Evolutionary conservation across 2,888 invertebrate species (phyloP).

Genomic region (Bellardia bayeri): DNA sequence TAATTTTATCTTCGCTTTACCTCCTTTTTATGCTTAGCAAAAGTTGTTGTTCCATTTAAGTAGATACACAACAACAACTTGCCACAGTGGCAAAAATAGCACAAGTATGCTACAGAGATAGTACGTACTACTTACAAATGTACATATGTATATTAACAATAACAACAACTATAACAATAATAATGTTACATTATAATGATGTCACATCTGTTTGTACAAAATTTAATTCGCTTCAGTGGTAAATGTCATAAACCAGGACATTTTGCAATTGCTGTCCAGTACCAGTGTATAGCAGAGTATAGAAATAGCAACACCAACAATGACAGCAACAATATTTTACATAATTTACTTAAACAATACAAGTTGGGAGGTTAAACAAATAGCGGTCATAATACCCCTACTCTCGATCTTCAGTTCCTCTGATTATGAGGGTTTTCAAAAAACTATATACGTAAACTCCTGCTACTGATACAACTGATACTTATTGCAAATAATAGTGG

Average conservation of each 20-base stretch:
- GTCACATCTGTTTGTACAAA: constrained; percentile 70
- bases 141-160: constrained; percentile 8
- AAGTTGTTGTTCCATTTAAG: constrained; percentile 47
- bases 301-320: constrained; percentile 9
- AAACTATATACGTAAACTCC: not conserved
- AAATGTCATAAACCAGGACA: constrained; percentile 70
- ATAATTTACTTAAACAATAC: constrained; percentile 67
- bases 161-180: constrained; percentile 34
- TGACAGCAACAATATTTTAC: constrained; percentile 49
- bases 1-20: constrained; percentile 24
- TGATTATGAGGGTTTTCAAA: constrained; percentile 35
- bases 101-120: not conserved
- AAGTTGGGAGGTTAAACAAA: constrained; percentile 56
- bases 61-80: constrained; percentile 34
- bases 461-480: not conserved
- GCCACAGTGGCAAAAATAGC: constrained; percentile 40
- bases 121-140: not conserved
- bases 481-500: constrained; percentile 38
- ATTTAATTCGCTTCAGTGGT: constrained; percentile 70
- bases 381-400: constrained; percentile 44
- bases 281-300: not conserved
- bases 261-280: constrained; percentile 64
- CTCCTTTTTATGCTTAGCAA: constrained; percentile 25
- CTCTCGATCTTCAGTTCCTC: not conserved
- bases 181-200: constrained; percentile 68